These are phyloP conservation scores for Tyto alba DNA, from an alignment of 2,113 vertebrate genomes.

Conservation along the genomic window DNA sequence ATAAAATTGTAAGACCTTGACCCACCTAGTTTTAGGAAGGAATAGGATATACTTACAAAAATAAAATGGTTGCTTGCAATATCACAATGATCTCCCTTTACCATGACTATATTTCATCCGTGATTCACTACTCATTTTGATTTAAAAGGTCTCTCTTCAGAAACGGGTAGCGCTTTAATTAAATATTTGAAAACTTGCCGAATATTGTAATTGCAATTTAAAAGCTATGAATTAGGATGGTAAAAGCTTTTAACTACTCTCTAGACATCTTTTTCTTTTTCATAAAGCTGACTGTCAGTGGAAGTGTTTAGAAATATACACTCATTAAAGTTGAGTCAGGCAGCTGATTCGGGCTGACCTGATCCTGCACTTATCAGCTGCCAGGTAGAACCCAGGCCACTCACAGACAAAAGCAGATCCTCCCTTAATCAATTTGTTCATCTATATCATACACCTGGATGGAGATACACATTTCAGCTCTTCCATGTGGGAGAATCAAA, in stretches of 20 bases:
- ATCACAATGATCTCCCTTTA: background rate
- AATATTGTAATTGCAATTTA: background rate
- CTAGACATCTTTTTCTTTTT: background rate
- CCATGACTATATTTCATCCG: background rate
- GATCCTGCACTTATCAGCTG: background rate
- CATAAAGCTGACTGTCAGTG: background rate
- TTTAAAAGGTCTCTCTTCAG: background rate
- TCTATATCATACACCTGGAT: background rate
- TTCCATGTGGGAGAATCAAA: background rate
- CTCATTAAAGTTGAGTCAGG: rapidly evolving
- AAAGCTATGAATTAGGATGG: slow-evolving; percentile 23
- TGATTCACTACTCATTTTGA: background rate
- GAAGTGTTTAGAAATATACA: background rate
- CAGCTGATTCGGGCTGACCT: background rate
- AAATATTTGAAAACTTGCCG: slow-evolving; percentile 4
- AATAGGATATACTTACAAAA: background rate
- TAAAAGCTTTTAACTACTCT: slow-evolving; percentile 37
- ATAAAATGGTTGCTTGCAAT: background rate
- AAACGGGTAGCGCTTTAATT: background rate
- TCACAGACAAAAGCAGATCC: background rate
- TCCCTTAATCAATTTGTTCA: background rate
- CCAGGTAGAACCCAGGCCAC: background rate
- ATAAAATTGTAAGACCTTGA: background rate
- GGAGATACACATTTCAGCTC: background rate
- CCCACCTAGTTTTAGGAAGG: background rate